Evolutionary conservation across 2,797 vertebrate genomes (phyloP).

Genomic region (Hypotaenidia philippensis): DNA sequence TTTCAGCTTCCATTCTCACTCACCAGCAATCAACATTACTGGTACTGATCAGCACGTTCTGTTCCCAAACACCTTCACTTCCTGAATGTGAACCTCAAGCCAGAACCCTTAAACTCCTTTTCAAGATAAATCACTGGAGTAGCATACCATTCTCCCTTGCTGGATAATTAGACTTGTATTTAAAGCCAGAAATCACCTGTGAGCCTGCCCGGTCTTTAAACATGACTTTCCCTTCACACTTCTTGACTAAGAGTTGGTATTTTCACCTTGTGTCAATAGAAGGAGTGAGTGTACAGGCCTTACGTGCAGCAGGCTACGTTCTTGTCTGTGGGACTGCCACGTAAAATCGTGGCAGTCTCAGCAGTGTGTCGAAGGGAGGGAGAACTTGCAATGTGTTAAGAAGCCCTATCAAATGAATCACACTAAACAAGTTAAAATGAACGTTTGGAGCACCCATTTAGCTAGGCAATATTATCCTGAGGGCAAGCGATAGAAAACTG

Average conservation of each 20-base stretch:
- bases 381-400: not conserved
- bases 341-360: not conserved
- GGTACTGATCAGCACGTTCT: not conserved
- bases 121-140: not conserved
- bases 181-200: not conserved
- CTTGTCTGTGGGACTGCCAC: not conserved
- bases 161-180: not conserved
- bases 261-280: not conserved
- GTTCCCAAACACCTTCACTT: not conserved
- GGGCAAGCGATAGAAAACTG: not conserved
- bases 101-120: not conserved
- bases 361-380: not conserved
- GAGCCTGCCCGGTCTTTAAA: not conserved
- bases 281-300: rapidly evolving
- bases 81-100: not conserved
- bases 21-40: not conserved
- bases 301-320: not conserved
- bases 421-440: not conserved
- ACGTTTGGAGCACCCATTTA: not conserved
- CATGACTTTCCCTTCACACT: not conserved
- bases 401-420: not conserved
- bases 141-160: not conserved
- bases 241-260: not conserved
- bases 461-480: not conserved
- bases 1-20: not conserved